Base-by-base conservation (phyloP, 2,888 invertebrate species). In the Caradrina clavipalpis region DNA sequence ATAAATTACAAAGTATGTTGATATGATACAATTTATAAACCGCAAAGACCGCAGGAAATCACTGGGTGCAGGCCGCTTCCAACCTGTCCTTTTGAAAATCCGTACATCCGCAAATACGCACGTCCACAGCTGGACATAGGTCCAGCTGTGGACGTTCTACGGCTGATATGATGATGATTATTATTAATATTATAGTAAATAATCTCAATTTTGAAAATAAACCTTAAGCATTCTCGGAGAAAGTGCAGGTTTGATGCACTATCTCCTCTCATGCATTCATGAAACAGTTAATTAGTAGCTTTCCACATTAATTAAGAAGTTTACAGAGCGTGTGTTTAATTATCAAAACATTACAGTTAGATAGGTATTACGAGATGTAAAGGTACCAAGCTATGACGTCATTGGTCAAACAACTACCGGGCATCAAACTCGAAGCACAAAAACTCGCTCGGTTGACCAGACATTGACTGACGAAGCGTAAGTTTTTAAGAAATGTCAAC, bases 201-300 rank as follows among this genome's bases (percentile, higher is more conserved):
- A 45, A 45, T 45, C 22, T 51, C 39, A n/a, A 51, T 42, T 42
- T 17, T 19, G 3, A 51, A 42, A 21, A 31, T 15, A 1, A 10
- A 53, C n/a, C n/a, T 67, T 15, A 13, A 21, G 13, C 5, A 19
- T 31, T 53, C n/a, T 76, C 11, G 13, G 69, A 54, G 69, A 76
- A 76, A 69, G 57, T 67, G 22, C 7, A 6, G 17, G 3, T 15
- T 31, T 54, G 47, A 69, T 66, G 22, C 35, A 56, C 53, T 21
- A 15, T 3, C 75, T 39, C 22, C 11, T 47, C 57, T 49, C 21
- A 15, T 26, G 0, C 15, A 62, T 26, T 19, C 35, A 53, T 13
- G 21, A 31, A 15, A 13, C 55, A 39, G 39, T 56, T 60, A 60
- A 19, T 4, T 45, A 7, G 4, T 11, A 42, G 19, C 39, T 31